Evolutionary conservation across 2,888 invertebrate species (phyloP), one percentile per base, ranked within the genome.

Genomic region (Gibbula magus): DNA sequence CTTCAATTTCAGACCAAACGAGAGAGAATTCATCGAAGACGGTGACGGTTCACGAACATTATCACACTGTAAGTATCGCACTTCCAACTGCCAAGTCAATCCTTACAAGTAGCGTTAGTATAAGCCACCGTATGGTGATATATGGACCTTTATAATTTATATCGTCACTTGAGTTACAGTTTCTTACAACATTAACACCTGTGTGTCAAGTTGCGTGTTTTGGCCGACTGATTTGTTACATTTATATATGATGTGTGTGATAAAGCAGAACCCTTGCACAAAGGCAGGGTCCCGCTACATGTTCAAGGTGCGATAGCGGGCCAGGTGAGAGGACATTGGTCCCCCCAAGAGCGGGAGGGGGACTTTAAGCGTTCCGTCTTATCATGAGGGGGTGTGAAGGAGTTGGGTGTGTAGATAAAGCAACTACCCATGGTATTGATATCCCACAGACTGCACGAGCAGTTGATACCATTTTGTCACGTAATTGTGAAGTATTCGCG

Each of bases 11-110:
- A 90, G 90, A 81, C 90, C 90, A 3, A 90, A 90, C n/a, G 89
- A 89, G 75, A 84, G 88, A 81, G 90, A 91, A 20, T 89, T 85
- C 75, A 79, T 88, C 18, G 90, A 91, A 20, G 90, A 89, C 16
- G 81, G 87, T 78, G 87, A 86, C 75, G 85, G 86, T 61, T 88
- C 89, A 78, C 83, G 89, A 74, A 86, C 89, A 10, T 82, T 89
- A 53, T 88, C 90, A 67, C 90, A 90, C 75, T 85, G 90, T 90
- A 86, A 89, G 90, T 90, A 77, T 66, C 3, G 20, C 13, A 52
- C 16, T 13, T 80, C n/a, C 25, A n/a, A n/a, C n/a, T n/a, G n/a
- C 22, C 3, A 5, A 56, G 20, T 2, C 20, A 25, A 56, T 56
- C 56, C 13, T n/a, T 56, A 13, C 25, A 25, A 4, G 25, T 1